These are phyloP conservation scores for Ciconia boyciana DNA, from an alignment of 2,113 vertebrate genomes.

Conservation along the genomic window DNA sequence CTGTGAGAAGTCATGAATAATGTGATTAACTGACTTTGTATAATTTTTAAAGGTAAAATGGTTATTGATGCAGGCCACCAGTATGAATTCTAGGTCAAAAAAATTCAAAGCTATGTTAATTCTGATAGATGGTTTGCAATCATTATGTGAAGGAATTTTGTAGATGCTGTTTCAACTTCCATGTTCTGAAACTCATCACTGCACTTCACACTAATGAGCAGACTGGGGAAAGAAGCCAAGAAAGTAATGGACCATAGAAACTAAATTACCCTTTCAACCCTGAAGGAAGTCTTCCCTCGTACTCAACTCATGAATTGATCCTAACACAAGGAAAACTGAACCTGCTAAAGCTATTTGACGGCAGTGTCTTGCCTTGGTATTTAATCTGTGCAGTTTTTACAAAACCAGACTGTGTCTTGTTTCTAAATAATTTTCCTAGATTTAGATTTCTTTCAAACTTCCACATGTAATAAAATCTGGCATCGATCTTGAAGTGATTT, in stretches of 20 bases:
- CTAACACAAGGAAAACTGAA: slow-evolving; percentile 1
- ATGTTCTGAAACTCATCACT: slow-evolving; percentile 20
- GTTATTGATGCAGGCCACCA: background rate
- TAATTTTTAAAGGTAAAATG: background rate
- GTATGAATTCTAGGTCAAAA: background rate
- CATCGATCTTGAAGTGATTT: background rate
- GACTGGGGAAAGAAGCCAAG: slow-evolving; percentile 39
- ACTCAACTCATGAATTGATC: slow-evolving; percentile 11
- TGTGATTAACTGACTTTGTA: background rate
- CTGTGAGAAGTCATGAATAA: background rate
- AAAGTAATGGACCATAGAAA: slow-evolving; percentile 61
- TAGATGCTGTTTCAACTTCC: slow-evolving; percentile 34
- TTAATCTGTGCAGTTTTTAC: background rate
- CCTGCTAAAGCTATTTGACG: slow-evolving; percentile 20
- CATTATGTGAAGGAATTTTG: slow-evolving; percentile 13
- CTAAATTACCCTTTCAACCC: slow-evolving; percentile 61
- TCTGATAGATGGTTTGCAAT: background rate
- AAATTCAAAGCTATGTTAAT: background rate
- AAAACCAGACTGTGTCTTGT: background rate
- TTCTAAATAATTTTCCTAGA: background rate
- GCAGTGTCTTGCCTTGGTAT: background rate
- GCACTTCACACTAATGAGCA: slow-evolving; percentile 41
- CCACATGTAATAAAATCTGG: background rate
- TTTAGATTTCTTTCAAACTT: background rate
- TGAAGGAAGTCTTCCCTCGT: slow-evolving; percentile 16